A percentile compares a stretch with the other conserved stretches of the same genome.
Evolutionary conservation across 1,140 invertebrate genomes (phyloP).

Genomic region (Drosophila obscura): DNA sequence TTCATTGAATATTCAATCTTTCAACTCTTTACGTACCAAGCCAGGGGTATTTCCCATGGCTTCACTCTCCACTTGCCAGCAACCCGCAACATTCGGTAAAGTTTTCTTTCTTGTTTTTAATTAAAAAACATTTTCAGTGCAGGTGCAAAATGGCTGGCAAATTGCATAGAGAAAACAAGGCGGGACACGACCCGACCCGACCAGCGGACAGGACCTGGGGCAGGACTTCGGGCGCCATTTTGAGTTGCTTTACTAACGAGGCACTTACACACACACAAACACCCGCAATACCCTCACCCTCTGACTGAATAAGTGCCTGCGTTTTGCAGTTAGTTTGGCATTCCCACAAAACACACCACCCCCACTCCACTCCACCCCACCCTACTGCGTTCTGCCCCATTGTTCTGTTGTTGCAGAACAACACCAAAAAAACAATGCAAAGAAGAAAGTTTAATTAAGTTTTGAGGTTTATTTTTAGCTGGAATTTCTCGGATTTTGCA

Average conservation of each 20-base stretch:
- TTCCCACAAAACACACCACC: conserved; percentile 8
- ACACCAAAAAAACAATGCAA: conserved; percentile 18
- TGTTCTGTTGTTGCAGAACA: conserved; percentile 19
- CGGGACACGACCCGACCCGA: conserved; percentile 2
- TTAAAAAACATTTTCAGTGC: conserved; percentile 63
- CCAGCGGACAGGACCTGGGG: not conserved
- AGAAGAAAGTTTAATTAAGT: conserved; percentile 74
- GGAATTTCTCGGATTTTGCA: conserved; percentile 49
- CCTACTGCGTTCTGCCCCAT: conserved; percentile 1
- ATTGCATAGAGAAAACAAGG: conserved; percentile 58
- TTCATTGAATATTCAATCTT: not conserved
- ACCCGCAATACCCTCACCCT: conserved; percentile 5
- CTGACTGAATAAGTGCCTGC: conserved; percentile 38
- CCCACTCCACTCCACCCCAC: conserved; percentile 14
- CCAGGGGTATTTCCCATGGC: not conserved
- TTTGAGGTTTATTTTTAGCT: conserved; percentile 76
- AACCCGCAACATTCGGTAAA: conserved; percentile 19
- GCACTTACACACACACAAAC: conserved; percentile 5
- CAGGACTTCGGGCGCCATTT: conserved; percentile 49
- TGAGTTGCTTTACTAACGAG: conserved; percentile 54
- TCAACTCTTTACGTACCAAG: not conserved
- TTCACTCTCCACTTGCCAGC: not conserved
- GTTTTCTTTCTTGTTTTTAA: conserved; percentile 55
- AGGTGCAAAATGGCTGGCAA: conserved; percentile 72
- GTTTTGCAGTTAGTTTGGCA: conserved; percentile 48